These are phyloP conservation scores for Ahaetulla prasina DNA, from an alignment of 2,113 vertebrate genomes.

Conservation along the genomic window DNA sequence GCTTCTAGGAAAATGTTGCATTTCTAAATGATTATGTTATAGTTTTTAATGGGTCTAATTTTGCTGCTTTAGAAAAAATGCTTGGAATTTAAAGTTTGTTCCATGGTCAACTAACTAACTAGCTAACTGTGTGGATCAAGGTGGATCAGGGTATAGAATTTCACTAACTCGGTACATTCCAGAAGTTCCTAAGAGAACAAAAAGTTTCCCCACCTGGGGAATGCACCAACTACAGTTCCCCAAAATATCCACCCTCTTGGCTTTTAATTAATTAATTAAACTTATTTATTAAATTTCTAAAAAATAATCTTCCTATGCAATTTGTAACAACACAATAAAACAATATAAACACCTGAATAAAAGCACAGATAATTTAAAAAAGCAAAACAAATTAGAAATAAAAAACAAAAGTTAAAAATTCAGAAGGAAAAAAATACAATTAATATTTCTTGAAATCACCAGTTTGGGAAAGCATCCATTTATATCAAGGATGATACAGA, in stretches of 20 bases:
- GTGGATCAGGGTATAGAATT: background rate
- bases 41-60: conserved; percentile 73
- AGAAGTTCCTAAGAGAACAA: background rate
- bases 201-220: background rate
- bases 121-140: conserved; percentile 10
- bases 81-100: conserved; percentile 70
- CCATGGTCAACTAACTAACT: conserved; percentile 41
- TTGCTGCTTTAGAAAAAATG: conserved; percentile 72
- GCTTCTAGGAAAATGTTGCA: conserved; percentile 67
- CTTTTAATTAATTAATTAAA: background rate
- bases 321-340: background rate
- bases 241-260: background rate
- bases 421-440: background rate
- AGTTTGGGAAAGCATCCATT: background rate
- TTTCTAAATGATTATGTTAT: conserved; percentile 72
- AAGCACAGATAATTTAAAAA: background rate
- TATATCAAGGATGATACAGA: background rate
- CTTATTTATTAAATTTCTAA: background rate
- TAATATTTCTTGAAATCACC: background rate
- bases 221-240: background rate
- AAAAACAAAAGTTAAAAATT: background rate
- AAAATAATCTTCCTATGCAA: background rate
- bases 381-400: background rate
- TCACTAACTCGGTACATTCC: background rate
- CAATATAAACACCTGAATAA: background rate